Evolutionary conservation across 2,113 vertebrate genomes (phyloP), one percentile per base, ranked within the genome.

Genomic region (Paradisaea rubra): DNA sequence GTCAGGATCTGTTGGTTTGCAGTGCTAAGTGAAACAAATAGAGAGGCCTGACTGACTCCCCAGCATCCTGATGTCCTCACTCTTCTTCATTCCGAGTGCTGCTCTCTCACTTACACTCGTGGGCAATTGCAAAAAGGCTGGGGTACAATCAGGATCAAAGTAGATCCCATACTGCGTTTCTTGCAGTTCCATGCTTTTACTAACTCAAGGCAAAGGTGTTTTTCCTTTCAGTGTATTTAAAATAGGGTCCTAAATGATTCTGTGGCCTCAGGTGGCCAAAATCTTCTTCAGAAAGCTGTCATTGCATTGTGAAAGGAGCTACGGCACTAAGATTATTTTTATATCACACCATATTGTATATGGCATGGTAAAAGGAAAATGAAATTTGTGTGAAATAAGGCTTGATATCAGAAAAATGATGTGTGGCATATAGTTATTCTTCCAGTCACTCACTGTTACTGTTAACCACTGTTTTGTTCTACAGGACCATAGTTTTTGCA

Each of bases 61-160:
- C 49, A 63, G 18, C 13, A 49, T 19, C 13, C 28, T 45, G 14
- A 20, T 5, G 4, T 4, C 37, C 6, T 74, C 64, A 28, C 2
- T 54, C 30, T 50, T 77, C 37, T 31, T 60, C 42, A 31, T 7
- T 44, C 9, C 59, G 3, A 28, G 9, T 30, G 9, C 3, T 39
- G 12, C 6, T 41, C 15, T 53, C 22, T 53, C 25, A 49, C 45
- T 57, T 17, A 28, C 5, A 18, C 31, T 60, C 13, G 16, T 19
- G 9, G 54, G 10, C 0, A 4, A 11, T 8, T 50, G 44, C 37
- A 71, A 49, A 77, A 53, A 64, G 7, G 5, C 3, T 41, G 13
- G 1, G 2, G 2, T 61, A 25, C 9, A 15, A 3, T 10, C 33
- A n/a, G 13, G 14, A 20, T 44, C 20, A 20, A 6, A 41, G 17